Conservation (phyloP, 2,888 invertebrate species). For the Empis livida region DNA sequence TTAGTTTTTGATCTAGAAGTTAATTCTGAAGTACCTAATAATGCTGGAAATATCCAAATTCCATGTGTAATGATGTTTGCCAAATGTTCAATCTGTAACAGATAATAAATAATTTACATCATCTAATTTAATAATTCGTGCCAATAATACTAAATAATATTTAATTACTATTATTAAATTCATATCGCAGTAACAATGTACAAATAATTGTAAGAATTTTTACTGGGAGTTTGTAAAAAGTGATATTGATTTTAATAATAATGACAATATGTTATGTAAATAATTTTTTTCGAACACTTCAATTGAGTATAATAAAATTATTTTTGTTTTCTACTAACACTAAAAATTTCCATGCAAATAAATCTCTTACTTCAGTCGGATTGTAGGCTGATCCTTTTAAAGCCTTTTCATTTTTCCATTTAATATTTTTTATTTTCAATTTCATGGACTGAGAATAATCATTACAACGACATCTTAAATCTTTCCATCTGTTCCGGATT, state of each 20-base stretch:
- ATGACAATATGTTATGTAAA: too few relatives aligned
- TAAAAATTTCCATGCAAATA: too few relatives aligned
- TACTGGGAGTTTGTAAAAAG: too few relatives aligned
- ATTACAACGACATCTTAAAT: too few relatives aligned
- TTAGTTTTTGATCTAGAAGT: constrained; percentile 58
- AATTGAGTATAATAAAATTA: background rate
- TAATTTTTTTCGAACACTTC: too few relatives aligned
- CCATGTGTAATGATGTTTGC: constrained; percentile 89
- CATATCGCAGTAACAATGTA: too few relatives aligned
- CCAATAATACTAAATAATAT: background rate
- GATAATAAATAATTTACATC: background rate
- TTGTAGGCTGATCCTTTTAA: background rate
- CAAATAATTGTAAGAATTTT: too few relatives aligned
- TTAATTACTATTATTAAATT: too few relatives aligned
- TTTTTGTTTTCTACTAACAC: background rate
- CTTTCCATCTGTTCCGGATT: too few relatives aligned
- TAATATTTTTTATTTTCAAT: background rate
- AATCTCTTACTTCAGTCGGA: background rate
- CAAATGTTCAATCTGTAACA: constrained; percentile 53
- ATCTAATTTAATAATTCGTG: background rate
- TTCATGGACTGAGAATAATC: too few relatives aligned
- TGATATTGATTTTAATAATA: too few relatives aligned
- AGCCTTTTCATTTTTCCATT: background rate
- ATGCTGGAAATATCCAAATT: constrained; percentile 74
- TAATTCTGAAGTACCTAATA: constrained; percentile 63